A percentile compares a stretch with the other conserved stretches of the same genome.
Conservation (phyloP, 1,140 invertebrate species). For the Anadara kagoshimensis region DNA sequence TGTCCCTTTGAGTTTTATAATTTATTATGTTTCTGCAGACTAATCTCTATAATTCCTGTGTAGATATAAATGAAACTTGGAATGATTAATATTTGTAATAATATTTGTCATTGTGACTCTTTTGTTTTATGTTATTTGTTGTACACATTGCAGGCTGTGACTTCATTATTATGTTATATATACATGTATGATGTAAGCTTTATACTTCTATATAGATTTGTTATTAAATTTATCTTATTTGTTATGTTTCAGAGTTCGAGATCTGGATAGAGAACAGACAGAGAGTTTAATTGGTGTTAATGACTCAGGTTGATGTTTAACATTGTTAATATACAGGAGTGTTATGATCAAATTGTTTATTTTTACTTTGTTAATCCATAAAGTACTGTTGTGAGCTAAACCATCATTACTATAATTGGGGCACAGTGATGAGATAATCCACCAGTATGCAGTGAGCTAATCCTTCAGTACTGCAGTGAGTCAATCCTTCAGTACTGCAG, state of each 20-base stretch:
- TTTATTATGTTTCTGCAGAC: no score
- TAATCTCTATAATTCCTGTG: no score
- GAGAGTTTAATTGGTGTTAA: slow-evolving; percentile 79
- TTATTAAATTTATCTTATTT: slow-evolving; percentile 34
- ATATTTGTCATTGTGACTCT: neutral
- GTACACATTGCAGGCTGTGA: neutral
- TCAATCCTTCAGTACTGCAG: no score
- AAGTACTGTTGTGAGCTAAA: no score
- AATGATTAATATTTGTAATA: neutral
- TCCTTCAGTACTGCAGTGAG: no score
- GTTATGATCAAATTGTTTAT: no score
- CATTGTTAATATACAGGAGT: no score
- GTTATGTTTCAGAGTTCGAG: slow-evolving; percentile 77
- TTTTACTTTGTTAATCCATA: no score
- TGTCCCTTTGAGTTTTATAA: no score
- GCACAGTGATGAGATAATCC: no score
- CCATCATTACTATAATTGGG: no score
- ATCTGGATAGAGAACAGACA: slow-evolving; percentile 82
- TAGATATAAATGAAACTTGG: neutral
- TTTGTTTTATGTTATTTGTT: neutral
- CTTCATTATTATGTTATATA: neutral
- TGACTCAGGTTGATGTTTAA: slow-evolving; percentile 4
- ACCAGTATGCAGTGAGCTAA: no score
- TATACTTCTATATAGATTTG: neutral
- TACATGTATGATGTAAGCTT: neutral